Percentiles rank a stretch among this genome's conserved stretches.
These are phyloP conservation scores for Malurus elegans DNA, from an alignment of 2,113 vertebrate genomes.

Conservation along the genomic window DNA sequence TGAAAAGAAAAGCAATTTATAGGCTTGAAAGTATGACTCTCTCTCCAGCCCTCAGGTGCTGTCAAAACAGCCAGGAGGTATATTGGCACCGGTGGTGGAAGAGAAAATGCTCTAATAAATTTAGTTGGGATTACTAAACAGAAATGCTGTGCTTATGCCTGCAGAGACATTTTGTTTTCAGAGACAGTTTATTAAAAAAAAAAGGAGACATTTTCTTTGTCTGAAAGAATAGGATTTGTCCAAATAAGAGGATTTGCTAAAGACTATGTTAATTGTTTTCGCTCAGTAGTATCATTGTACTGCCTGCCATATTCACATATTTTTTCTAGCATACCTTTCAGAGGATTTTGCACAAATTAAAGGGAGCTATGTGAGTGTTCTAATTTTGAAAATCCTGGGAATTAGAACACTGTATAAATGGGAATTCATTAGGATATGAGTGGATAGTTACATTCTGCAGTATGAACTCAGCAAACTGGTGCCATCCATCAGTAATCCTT, in stretches of 20 bases:
- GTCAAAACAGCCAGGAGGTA: constrained; percentile 2
- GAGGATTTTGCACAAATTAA: not conserved
- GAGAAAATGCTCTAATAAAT: not conserved
- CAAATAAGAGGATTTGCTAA: not conserved
- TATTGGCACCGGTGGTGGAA: not conserved
- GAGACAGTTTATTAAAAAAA: not conserved
- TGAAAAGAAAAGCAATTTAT: constrained; percentile 24
- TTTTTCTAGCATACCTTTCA: not conserved
- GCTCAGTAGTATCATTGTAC: not conserved
- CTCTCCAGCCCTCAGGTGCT: not conserved
- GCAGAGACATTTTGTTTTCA: not conserved
- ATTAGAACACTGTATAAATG: not conserved
- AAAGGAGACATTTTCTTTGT: not conserved
- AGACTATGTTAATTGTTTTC: not conserved
- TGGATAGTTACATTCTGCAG: not conserved
- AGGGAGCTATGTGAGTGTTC: not conserved
- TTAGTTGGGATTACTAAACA: not conserved
- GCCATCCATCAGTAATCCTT: not conserved
- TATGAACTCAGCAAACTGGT: not conserved
- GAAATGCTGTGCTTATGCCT: not conserved
- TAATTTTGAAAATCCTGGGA: not conserved
- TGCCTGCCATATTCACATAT: not conserved
- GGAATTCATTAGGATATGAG: not conserved
- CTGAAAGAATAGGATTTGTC: not conserved
- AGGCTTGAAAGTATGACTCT: not conserved